These are phyloP conservation scores for Scrobipalpa atriplicella DNA, from an alignment of 2,888 invertebrate species.

Conservation along the genomic window DNA sequence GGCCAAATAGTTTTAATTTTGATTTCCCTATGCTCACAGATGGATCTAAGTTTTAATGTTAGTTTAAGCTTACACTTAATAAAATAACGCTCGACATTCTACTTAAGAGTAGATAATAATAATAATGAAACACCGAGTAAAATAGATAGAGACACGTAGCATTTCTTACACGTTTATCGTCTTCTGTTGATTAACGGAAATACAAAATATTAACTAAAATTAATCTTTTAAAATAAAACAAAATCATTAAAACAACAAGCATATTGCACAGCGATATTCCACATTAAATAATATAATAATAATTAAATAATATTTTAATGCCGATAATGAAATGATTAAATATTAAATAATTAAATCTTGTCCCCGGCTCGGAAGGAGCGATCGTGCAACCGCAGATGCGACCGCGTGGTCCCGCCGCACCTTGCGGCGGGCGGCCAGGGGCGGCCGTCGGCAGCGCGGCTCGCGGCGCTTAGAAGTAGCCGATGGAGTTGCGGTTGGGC, in stretches of 20 bases:
- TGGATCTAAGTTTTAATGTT: conserved; percentile 66
- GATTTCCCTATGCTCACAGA: conserved; percentile 74
- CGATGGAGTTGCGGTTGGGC: conserved; percentile 72
- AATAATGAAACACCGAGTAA: conserved; percentile 35
- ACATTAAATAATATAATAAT: conserved; percentile 67
- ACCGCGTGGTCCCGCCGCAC: conserved; percentile 21
- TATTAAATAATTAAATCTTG: conserved; percentile 23
- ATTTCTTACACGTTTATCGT: conserved; percentile 32
- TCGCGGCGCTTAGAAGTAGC: conserved; percentile 64
- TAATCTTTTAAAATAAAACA: conserved; percentile 59
- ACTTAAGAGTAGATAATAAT: conserved; percentile 42
- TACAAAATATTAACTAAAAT: conserved; percentile 53
- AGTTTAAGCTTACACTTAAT: conserved; percentile 62
- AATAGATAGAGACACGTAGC: conserved; percentile 21
- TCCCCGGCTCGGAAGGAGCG: conserved; percentile 23
- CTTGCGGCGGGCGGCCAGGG: conserved; percentile 17
- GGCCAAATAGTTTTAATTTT: conserved; percentile 85
- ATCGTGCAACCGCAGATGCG: conserved; percentile 10
- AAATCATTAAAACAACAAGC: conserved; percentile 79
- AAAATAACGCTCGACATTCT: conserved; percentile 49
- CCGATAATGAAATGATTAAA: conserved; percentile 48
- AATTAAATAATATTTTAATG: conserved; percentile 57
- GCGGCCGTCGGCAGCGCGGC: neutral
- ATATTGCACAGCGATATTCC: conserved; percentile 78
- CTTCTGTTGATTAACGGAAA: conserved; percentile 41